Evolutionary conservation across 2,113 vertebrate species (phyloP).

Genomic region (Rhineura floridana): DNA sequence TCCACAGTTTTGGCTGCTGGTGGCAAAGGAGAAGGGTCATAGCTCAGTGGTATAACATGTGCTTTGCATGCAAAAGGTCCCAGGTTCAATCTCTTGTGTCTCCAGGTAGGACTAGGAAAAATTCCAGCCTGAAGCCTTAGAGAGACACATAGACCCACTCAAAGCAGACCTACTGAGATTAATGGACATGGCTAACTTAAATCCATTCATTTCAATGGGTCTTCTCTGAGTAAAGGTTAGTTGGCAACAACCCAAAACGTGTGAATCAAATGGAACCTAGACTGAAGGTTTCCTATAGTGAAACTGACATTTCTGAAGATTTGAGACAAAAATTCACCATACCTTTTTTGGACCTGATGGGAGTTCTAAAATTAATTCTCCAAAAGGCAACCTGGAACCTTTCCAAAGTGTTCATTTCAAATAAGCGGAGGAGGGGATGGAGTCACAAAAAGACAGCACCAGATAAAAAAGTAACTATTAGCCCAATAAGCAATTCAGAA

Average conservation of each 20-base stretch:
- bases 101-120: no score
- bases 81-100: no score
- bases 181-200: no score
- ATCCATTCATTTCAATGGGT: no score
- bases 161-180: no score
- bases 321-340: neutral
- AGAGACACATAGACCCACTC: no score
- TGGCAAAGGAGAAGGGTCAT: no score
- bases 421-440: neutral
- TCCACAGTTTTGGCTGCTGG: neutral
- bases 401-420: slow-evolving; percentile 20
- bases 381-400: neutral
- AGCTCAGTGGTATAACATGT: no score
- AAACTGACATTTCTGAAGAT: neutral
- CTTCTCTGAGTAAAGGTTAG: no score
- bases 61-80: no score
- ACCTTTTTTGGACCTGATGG: neutral
- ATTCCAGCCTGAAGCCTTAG: no score
- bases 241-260: no score
- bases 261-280: neutral
- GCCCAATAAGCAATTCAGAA: slow-evolving; percentile 32
- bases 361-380: neutral
- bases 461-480: slow-evolving; percentile 29
- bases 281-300: neutral
- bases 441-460: neutral